phyloP scores from a whole-genome alignment of 2,888 invertebrate genomes.

The Nezara viridula region DNA sequence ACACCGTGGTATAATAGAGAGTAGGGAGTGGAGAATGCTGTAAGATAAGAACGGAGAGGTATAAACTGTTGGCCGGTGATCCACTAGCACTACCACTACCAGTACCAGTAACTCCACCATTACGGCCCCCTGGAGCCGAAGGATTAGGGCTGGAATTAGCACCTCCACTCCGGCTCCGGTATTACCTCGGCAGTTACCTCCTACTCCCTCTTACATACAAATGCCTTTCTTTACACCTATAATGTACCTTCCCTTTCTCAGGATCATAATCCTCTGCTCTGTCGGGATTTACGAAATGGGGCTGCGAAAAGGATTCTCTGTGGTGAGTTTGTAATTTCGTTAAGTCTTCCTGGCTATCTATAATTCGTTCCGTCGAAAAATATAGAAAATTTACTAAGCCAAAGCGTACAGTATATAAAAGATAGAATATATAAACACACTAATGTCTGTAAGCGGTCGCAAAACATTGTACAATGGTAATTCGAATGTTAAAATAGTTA shows the following conservation, averaged over 20 bases:
- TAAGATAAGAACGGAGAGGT: not conserved
- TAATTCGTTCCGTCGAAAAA: not conserved
- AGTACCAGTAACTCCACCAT: not conserved
- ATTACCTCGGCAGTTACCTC: not conserved
- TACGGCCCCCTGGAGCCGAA: not conserved
- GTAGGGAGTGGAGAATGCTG: not conserved
- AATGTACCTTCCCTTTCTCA: not conserved
- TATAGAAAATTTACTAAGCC: too few species aligned
- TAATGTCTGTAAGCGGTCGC: too few species aligned
- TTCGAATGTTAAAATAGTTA: too few species aligned
- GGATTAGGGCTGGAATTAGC: conserved; percentile 1
- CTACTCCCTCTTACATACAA: conserved; percentile 22
- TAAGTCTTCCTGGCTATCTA: not conserved
- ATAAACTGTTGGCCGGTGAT: not conserved
- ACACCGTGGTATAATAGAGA: too few species aligned
- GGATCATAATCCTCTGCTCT: not conserved
- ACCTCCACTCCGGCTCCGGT: not conserved
- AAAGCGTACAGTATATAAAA: too few species aligned
- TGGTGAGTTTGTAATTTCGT: not conserved
- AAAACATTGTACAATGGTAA: too few species aligned
- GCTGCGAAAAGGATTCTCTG: not conserved
- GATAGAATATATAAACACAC: too few species aligned
- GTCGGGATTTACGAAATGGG: not conserved
- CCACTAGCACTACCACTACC: not conserved
- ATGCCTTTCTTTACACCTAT: not conserved